phyloP scores from a whole-genome alignment of 1,140 invertebrate species.

The Gryllus bimaculatus region DNA sequence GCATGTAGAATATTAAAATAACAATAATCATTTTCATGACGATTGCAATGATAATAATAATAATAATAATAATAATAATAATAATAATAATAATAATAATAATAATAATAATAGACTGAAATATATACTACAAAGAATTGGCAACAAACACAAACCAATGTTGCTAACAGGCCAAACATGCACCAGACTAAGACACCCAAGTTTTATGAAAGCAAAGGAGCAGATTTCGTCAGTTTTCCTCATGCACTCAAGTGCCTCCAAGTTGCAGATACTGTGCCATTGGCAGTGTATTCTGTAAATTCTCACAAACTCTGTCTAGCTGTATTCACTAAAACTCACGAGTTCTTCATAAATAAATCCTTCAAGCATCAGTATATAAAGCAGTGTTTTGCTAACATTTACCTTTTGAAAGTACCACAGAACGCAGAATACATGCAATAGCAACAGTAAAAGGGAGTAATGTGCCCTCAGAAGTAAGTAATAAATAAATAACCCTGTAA shows the following conservation, averaged over 20 bases:
- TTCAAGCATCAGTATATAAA: neutral
- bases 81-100: no score
- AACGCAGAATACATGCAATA: neutral
- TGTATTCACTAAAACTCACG: no score
- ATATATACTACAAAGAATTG: neutral
- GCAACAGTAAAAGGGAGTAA: neutral
- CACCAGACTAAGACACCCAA: neutral
- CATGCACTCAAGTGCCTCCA: neutral
- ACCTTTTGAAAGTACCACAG: no score
- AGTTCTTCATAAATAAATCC: no score
- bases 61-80: neutral
- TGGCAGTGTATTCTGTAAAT: neutral
- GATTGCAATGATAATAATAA: neutral
- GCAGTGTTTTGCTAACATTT: neutral
- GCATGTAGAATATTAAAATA: neutral
- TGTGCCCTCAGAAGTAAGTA: neutral
- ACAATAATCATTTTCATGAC: no score
- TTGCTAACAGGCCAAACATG: neutral
- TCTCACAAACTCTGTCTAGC: neutral
- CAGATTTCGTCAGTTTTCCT: neutral
- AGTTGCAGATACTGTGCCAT: neutral
- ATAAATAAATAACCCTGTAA: neutral
- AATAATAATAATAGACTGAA: neutral
- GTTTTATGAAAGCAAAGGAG: neutral
- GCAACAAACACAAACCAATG: neutral